Percentiles rank a stretch among this genome's conserved stretches.
Evolutionary conservation across 1,140 invertebrate species (phyloP).

Genomic region (Oncopodura yosiiana): DNA sequence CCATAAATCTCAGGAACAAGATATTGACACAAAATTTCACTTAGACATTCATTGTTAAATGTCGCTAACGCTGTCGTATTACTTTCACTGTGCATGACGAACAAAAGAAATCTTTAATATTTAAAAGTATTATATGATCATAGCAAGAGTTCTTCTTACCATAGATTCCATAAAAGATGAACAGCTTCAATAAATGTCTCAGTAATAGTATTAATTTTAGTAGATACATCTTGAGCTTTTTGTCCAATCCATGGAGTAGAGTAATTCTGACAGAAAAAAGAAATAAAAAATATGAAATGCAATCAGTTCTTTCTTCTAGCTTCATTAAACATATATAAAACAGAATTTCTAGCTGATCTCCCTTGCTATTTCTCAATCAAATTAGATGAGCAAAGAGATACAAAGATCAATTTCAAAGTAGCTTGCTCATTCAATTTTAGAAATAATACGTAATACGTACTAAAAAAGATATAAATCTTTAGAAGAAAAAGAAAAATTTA

Average conservation of each 20-base stretch:
- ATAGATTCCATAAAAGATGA: constrained; percentile 58
- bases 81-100: constrained; percentile 42
- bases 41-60: constrained; percentile 53
- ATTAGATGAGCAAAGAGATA: too few relatives aligned
- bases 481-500: too few relatives aligned
- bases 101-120: constrained; percentile 18
- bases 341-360: too few relatives aligned
- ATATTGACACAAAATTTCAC: constrained; percentile 52
- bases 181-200: constrained; percentile 57
- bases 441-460: too few relatives aligned
- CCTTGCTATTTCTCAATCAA: too few relatives aligned
- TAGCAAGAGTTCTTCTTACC: constrained; percentile 38
- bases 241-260: neutral
- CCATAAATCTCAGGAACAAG: constrained; percentile 52
- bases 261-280: constrained; percentile 1
- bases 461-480: too few relatives aligned
- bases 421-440: too few relatives aligned
- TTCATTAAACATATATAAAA: too few relatives aligned
- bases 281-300: too few relatives aligned
- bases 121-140: constrained; percentile 45
- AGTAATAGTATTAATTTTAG: constrained; percentile 47
- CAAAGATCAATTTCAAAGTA: too few relatives aligned
- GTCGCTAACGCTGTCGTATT: constrained; percentile 54
- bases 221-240: constrained; percentile 19
- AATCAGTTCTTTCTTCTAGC: too few relatives aligned